Evolutionary conservation across 2,888 invertebrate genomes (phyloP), one percentile per base, ranked within the genome.

Genomic region (Stratiomys singularior): DNA sequence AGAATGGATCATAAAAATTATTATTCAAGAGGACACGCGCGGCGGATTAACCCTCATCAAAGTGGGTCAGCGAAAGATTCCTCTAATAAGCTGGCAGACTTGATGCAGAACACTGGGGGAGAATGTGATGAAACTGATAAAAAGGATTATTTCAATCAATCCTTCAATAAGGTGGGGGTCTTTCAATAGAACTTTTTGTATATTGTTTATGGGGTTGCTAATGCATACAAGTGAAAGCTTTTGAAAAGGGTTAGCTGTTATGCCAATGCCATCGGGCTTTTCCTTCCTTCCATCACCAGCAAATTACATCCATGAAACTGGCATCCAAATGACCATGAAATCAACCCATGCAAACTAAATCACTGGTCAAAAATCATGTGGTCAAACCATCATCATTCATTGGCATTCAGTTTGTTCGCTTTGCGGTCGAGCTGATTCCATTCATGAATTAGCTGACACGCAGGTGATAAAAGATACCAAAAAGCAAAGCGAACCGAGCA

Each of bases 321-420:
- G 5, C 27, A 64, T 64, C n/a, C 25, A 64, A 66, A 30, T 66
- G 37, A n/a, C 37, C 66, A 66, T 66, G 18, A 66, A 66, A 64
- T 30, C 27, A 28, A 66, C 18, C 18, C 13, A 37, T 37, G 66
- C 21, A 4, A 27, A 23, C 64, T 2, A 27, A 63, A 27, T 25
- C 1, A 7, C 2, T 27, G 23, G 23, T n/a, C 15, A 63, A 25
- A 63, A 63, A 63, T 27, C 63, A 25, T 15, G 15, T 27, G 25
- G 63, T 37, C 30, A 30, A 27, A 5, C 37, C 66, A 66, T 66
- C 66, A 66, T 18, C 37, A 21, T 37, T 44, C 66, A 66, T 66
- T 66, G 25, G 66, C 66, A 66, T 66, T 66, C 18, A 66, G 30
- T 66, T 66, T 37, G 11, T 66, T 66, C 37, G 37, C 4, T 66